A percentile compares a stretch with the other conserved stretches of the same genome.
phyloP scores from a whole-genome alignment of 2,113 vertebrate species.

The Pteruthius melanotis region DNA sequence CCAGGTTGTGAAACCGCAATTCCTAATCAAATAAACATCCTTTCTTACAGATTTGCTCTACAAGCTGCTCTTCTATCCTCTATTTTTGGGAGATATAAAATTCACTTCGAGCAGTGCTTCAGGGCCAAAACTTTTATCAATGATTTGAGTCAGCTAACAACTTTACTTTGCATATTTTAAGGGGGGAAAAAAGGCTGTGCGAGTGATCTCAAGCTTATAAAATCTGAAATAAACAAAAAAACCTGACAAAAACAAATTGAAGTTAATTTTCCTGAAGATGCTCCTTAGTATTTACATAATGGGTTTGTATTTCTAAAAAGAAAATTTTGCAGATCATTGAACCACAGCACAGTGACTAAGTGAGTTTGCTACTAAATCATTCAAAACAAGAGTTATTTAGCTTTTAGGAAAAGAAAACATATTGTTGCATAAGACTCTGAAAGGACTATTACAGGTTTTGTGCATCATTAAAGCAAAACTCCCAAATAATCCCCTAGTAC shows the following conservation, averaged over 20 bases:
- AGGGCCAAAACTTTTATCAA: background rate
- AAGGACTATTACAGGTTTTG: slow-evolving; percentile 35
- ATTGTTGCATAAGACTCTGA: slow-evolving; percentile 30
- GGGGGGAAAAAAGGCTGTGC: rapidly evolving
- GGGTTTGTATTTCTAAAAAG: slow-evolving; percentile 54
- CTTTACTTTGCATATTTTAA: slow-evolving; percentile 4
- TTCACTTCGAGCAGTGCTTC: background rate
- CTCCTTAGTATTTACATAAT: slow-evolving; percentile 58
- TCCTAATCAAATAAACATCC: background rate
- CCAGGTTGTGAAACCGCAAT: background rate
- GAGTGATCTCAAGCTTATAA: background rate
- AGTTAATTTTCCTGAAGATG: slow-evolving; percentile 48
- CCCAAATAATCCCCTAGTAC: slow-evolving; percentile 9
- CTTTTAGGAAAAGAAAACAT: slow-evolving; percentile 43
- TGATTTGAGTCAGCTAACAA: background rate
- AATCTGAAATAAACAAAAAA: background rate
- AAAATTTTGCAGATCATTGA: slow-evolving; percentile 65
- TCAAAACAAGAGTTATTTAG: slow-evolving; percentile 62
- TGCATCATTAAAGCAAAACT: slow-evolving; percentile 44
- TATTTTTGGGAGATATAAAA: background rate
- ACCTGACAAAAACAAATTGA: background rate
- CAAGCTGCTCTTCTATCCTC: background rate
- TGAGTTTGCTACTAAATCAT: slow-evolving; percentile 60
- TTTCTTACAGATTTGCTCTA: background rate
- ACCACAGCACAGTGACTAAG: slow-evolving; percentile 23